These are phyloP conservation scores for Peucedramus taeniatus DNA, from an alignment of 2,113 vertebrate genomes.

Conservation along the genomic window DNA sequence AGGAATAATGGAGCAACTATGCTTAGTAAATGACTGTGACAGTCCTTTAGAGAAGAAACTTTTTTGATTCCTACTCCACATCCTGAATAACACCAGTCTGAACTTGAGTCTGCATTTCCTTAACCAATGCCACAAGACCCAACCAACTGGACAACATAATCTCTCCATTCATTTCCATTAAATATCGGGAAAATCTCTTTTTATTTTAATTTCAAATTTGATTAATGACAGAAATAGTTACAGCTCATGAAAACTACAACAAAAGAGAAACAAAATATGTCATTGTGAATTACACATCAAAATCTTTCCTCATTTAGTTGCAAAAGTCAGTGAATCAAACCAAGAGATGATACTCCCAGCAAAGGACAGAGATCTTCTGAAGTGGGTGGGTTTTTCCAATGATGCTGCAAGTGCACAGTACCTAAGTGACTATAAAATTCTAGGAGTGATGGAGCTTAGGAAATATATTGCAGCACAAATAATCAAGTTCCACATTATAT, in stretches of 20 bases:
- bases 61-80: background rate
- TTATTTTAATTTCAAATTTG: background rate
- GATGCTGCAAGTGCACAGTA: background rate
- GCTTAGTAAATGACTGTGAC: background rate
- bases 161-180: background rate
- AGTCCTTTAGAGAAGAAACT: background rate
- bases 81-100: background rate
- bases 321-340: background rate
- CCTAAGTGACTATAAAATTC: background rate
- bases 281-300: background rate
- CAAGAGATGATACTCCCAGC: background rate
- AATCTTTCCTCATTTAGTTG: background rate
- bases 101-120: background rate
- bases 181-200: background rate
- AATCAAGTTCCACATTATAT: background rate
- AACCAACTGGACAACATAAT: background rate
- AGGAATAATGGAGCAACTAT: background rate
- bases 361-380: background rate
- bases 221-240: background rate
- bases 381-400: background rate
- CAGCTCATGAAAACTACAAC: background rate
- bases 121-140: background rate
- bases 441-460: background rate
- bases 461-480: background rate
- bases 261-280: background rate